These are phyloP conservation scores for Elymnias hypermnestra DNA, from an alignment of 1,140 invertebrate species.

Conservation along the genomic window DNA sequence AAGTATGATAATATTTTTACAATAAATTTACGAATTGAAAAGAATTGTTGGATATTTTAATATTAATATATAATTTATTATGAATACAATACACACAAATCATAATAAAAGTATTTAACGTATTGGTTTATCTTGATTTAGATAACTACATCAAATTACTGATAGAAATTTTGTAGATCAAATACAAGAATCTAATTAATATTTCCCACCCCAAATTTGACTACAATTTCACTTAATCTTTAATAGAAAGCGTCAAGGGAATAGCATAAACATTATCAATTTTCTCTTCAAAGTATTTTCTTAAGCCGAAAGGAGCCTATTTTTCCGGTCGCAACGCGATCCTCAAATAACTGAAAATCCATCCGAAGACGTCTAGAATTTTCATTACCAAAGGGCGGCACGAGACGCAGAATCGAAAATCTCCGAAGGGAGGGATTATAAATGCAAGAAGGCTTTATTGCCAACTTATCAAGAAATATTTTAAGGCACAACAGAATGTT, in stretches of 20 bases:
- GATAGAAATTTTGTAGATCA: too few species aligned
- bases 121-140: too few species aligned
- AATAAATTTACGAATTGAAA: too few species aligned
- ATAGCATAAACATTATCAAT: constrained; percentile 19
- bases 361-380: constrained; percentile 56
- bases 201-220: too few species aligned
- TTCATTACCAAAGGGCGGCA: constrained; percentile 56
- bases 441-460: constrained; percentile 53
- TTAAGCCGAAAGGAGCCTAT: constrained; percentile 24
- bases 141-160: too few species aligned
- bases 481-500: constrained; percentile 53
- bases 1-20: too few species aligned
- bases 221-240: too few species aligned
- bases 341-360: constrained; percentile 50
- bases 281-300: constrained; percentile 21
- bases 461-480: constrained; percentile 57
- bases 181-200: too few species aligned
- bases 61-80: too few species aligned
- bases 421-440: constrained; percentile 45
- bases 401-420: constrained; percentile 41
- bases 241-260: neutral
- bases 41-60: too few species aligned
- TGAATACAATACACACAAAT: too few species aligned
- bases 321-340: constrained; percentile 39
- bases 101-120: too few species aligned